Evolutionary conservation across 2,888 invertebrate species (phyloP), one percentile per base, ranked within the genome.

Genomic region (Allophyes oxyacanthae): DNA sequence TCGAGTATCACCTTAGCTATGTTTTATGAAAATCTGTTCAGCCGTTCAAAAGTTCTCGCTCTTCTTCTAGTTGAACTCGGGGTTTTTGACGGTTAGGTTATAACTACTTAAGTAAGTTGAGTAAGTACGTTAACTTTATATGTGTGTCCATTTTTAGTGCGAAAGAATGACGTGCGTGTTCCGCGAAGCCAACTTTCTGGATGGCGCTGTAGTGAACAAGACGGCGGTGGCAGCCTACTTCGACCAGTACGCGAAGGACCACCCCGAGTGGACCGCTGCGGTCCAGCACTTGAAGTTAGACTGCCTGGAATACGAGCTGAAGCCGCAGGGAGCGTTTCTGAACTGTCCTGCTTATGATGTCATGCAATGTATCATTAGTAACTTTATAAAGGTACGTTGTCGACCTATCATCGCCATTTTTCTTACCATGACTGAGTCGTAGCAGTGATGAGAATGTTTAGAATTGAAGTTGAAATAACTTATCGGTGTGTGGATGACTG

Each of bases 291-390:
- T 80, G 34, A 87, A 88, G 74, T 49, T 73, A 0, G 51, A 44
- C 0, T 92, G 92, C 37, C 42, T 91, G 13, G 72, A 70, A 8
- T 15, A 41, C 0, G 80, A 81, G 0, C 43, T 92, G 40, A 83
- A 76, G 0, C 45, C 88, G 0, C 90, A 89, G 44, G 89, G 92
- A 0, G 41, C 74, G 1, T 53, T 66, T n/a, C 41, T 85, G 1
- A 78, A 86, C 66, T 92, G 92, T 30, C 88, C 91, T 0, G 83
- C 88, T 0, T 91, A 82, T 62, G 92, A 92, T 38, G 64, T 87
- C 30, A 65, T 84, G 49, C 78, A 83, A 26, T 92, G 92, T 62
- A 54, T 75, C 0, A 50, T 84, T 0, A 63, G 77, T 0, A 80
- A 75, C 14, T 89, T 90, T 41, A 72, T 89, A 25, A 86, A 72